Percentiles rank a stretch among this genome's conserved stretches.
These are phyloP conservation scores for Acheta domesticus DNA, from an alignment of 2,888 invertebrate genomes.

Conservation along the genomic window DNA sequence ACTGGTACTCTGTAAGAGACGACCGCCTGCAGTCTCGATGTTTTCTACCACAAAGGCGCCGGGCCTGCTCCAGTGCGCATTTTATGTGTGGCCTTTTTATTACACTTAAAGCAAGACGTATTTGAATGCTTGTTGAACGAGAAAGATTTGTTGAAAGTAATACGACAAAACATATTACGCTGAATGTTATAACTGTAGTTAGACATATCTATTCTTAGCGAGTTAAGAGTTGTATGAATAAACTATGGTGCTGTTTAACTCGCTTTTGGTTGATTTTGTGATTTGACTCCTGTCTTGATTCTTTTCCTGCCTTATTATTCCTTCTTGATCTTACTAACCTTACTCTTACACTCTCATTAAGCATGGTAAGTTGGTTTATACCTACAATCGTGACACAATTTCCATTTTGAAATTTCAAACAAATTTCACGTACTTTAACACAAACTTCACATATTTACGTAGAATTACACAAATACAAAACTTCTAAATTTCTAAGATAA, in stretches of 20 bases:
- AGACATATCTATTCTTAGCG: conserved; percentile 26
- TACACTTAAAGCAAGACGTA: background rate
- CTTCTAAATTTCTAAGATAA: no score
- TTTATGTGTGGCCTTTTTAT: conserved; percentile 11
- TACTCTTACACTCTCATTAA: no score
- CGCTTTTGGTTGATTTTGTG: background rate
- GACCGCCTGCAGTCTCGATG: conserved; percentile 1
- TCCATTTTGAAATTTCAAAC: no score
- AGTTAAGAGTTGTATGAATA: conserved; percentile 26
- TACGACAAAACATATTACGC: conserved; percentile 24
- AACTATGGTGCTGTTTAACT: conserved; percentile 35
- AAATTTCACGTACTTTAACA: no score
- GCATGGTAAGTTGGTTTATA: no score
- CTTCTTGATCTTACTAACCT: no score
- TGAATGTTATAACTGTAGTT: conserved; percentile 30
- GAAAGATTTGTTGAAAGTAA: conserved; percentile 24
- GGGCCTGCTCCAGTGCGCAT: background rate
- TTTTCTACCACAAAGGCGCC: background rate
- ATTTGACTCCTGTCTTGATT: background rate
- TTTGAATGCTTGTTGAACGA: conserved; percentile 20
- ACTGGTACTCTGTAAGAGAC: background rate
- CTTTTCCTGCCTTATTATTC: background rate
- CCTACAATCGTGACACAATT: no score
- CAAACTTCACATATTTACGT: no score
- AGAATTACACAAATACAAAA: no score